phyloP scores from a whole-genome alignment of 2,797 vertebrate species.

The Artibeus lituratus region DNA sequence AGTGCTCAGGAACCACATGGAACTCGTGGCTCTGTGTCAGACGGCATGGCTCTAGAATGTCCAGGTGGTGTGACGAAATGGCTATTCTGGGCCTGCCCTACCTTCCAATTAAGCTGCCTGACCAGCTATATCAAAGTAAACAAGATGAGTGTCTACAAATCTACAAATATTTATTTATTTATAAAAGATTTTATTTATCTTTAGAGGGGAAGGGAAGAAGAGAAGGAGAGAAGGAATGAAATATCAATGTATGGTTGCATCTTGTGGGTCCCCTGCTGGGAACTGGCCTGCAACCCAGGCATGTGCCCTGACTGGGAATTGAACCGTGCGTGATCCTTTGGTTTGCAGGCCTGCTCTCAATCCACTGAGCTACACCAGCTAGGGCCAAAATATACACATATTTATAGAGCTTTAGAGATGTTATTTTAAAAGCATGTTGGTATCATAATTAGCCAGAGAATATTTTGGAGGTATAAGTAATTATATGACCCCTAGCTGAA shows the following conservation, averaged over 20 bases:
- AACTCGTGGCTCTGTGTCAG: neutral
- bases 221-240: no score
- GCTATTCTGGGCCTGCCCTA: neutral
- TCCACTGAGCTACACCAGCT: no score
- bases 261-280: no score
- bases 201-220: no score
- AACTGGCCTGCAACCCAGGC: no score
- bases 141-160: neutral
- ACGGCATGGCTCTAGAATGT: neutral
- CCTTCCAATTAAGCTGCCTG: neutral
- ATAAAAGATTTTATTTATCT: no score
- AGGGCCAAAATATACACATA: no score
- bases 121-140: neutral
- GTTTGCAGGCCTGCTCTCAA: no score
- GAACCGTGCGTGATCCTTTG: no score
- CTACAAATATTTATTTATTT: neutral
- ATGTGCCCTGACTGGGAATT: no score
- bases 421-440: neutral
- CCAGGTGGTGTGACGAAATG: neutral
- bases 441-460: neutral
- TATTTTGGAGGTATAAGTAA: neutral
- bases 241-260: no score
- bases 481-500: neutral
- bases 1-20: neutral
- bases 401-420: neutral